Evolutionary conservation across 2,888 invertebrate species (phyloP), one percentile per base, ranked within the genome.

Genomic region (Morpho achilles): DNA sequence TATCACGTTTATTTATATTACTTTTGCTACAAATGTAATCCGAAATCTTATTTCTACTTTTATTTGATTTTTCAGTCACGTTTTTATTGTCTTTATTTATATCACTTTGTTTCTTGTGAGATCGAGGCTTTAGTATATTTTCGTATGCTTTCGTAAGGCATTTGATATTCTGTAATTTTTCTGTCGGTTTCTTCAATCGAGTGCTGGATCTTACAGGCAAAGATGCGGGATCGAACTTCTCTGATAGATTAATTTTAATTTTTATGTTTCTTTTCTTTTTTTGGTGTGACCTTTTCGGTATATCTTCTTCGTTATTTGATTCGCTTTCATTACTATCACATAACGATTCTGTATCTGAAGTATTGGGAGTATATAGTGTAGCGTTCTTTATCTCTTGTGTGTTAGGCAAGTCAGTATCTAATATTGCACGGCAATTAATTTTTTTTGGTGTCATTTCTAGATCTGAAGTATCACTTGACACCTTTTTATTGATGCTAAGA

Each of bases 351-450:
- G 50, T 46, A 41, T 58, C 87, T 7, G 86, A 84, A 44, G 84
- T 86, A 69, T 82, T 84, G 0, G 82, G 82, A 48, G 62, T 65
- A 7, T 69, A 58, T 22, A 75, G 67, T 5, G 83, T 72, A 65
- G 69, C 75, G 7, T 70, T 77, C 70, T 83, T 82, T 50, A 87
- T 89, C 76, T 90, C 86, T 71, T 87, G 85, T 60, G 86, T 89
- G 53, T 77, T 74, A 1, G 87, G 87, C 56, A 87, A 72, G 59
- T 87, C 84, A 0, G 74, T 77, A 32, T 78, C 74, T 62, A 82
- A 76, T 49, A 84, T 76, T 58, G 73, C 73, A 7, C 75, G 67
- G 2, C 74, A 65, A 10, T 70, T 68, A n/a, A 71, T 60, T 69
- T 85, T 87, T 69, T 76, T 81, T 0, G 87, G 84, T 8, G 83